Evolutionary conservation across 2,888 invertebrate species (phyloP).

Genomic region (Hemithea aestivaria): DNA sequence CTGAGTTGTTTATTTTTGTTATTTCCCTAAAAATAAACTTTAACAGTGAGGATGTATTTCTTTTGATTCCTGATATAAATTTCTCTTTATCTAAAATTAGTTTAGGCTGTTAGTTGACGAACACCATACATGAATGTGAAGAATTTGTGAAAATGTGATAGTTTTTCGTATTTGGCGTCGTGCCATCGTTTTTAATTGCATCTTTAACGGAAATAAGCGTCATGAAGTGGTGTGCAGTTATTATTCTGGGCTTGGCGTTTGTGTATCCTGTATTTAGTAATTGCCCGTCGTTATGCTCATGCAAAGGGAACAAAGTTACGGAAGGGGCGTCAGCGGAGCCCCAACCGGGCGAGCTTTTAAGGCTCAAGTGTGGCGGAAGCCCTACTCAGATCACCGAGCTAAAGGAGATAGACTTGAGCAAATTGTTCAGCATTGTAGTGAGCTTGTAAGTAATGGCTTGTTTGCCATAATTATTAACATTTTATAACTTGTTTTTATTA

Average conservation of each 20-base stretch:
- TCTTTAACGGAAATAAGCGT: constrained; percentile 55
- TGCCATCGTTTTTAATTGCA: constrained; percentile 67
- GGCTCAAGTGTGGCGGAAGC: constrained; percentile 81
- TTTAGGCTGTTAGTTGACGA: constrained; percentile 21
- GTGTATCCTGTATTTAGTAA: constrained; percentile 44
- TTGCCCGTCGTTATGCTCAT: constrained; percentile 75
- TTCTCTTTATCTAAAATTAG: constrained; percentile 21
- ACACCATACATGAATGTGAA: constrained; percentile 47
- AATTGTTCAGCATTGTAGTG: constrained; percentile 79
- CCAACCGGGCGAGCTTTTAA: constrained; percentile 77
- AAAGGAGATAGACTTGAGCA: constrained; percentile 81
- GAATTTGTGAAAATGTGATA: constrained; percentile 72
- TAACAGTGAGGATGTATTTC: constrained; percentile 33
- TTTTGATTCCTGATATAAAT: constrained; percentile 28
- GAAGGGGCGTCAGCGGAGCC: constrained; percentile 73
- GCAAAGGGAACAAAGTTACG: constrained; percentile 77
- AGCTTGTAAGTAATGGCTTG: constrained; percentile 85
- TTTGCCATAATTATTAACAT: no score
- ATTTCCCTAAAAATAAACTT: constrained; percentile 30
- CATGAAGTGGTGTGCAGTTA: constrained; percentile 55
- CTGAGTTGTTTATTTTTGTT: constrained; percentile 63
- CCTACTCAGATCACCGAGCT: constrained; percentile 79
- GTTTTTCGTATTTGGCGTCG: constrained; percentile 68
- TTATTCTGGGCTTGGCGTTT: constrained; percentile 47
- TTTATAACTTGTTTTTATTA: no score